Conservation (phyloP, 2,113 vertebrate genomes). For the Astur gentilis region DNA sequence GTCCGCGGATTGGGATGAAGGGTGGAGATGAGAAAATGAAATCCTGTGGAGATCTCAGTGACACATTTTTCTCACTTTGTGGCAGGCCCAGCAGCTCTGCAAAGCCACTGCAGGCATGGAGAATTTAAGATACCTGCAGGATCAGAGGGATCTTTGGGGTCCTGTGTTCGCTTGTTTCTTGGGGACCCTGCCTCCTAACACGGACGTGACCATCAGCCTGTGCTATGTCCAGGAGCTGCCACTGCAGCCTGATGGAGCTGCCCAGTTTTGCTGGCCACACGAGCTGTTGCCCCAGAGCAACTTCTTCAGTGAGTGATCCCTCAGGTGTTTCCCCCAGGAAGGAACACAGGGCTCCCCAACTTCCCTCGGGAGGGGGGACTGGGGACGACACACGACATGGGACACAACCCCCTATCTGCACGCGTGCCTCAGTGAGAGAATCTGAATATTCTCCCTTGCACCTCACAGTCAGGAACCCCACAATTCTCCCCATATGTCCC, state of each 20-base stretch:
- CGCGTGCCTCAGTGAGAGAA: not conserved
- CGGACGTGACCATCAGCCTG: not conserved
- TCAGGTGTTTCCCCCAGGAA: not conserved
- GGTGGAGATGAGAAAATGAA: not conserved
- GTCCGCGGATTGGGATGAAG: not conserved
- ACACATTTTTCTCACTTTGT: not conserved
- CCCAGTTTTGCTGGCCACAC: not conserved
- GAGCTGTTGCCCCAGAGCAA: fast-evolving
- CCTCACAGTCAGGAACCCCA: not conserved
- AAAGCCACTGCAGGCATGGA: not conserved
- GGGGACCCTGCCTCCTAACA: not conserved
- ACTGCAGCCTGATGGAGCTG: not conserved
- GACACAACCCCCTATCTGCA: too few species aligned
- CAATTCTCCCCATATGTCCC: not conserved
- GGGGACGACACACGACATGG: too few species aligned
- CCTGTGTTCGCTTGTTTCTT: not conserved
- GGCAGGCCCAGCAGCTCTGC: not conserved
- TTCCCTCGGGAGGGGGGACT: not conserved
- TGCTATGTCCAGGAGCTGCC: not conserved
- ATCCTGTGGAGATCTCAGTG: not conserved
- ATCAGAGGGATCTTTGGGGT: not conserved
- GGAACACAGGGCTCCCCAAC: not conserved
- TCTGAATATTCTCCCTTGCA: not conserved
- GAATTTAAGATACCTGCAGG: not conserved
- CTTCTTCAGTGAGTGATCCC: not conserved